Evolutionary conservation across 2,888 invertebrate genomes (phyloP).

Genomic region (Ectemnius continuus): DNA sequence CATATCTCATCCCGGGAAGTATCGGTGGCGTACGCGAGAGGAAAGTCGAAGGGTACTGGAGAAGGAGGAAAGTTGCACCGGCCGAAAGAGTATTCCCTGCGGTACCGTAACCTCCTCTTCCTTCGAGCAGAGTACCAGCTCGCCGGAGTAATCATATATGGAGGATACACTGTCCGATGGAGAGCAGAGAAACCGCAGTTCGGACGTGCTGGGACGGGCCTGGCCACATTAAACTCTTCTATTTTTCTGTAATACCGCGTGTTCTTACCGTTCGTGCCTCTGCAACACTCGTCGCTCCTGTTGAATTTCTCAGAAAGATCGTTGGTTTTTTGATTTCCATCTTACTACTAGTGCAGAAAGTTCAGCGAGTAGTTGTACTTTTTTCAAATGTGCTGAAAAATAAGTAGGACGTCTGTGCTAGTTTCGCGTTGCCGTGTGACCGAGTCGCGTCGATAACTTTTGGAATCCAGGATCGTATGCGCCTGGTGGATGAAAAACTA

Average conservation of each 20-base stretch:
- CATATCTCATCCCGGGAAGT: conserved; percentile 53
- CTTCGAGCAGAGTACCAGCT: conserved; percentile 19
- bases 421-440: too few relatives aligned
- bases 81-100: conserved; percentile 53
- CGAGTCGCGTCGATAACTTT: too few relatives aligned
- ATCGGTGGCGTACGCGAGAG: conserved; percentile 31
- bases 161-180: conserved; percentile 18
- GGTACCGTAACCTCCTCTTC: conserved; percentile 38
- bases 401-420: too few relatives aligned
- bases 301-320: not conserved
- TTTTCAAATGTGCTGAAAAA: too few relatives aligned
- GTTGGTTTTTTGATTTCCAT: not conserved
- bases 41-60: conserved; percentile 24
- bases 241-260: conserved; percentile 1
- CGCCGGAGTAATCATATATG: conserved; percentile 45
- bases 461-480: too few relatives aligned
- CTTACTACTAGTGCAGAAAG: too few relatives aligned
- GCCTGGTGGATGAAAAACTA: too few relatives aligned
- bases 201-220: conserved; percentile 18
- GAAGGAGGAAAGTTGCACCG: conserved; percentile 35
- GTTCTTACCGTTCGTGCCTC: too few relatives aligned
- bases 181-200: conserved; percentile 6
- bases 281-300: not conserved
- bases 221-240: not conserved
- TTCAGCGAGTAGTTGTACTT: too few relatives aligned